Conservation (phyloP, 1,140 invertebrate species). For the Brachionus sp. region DNA sequence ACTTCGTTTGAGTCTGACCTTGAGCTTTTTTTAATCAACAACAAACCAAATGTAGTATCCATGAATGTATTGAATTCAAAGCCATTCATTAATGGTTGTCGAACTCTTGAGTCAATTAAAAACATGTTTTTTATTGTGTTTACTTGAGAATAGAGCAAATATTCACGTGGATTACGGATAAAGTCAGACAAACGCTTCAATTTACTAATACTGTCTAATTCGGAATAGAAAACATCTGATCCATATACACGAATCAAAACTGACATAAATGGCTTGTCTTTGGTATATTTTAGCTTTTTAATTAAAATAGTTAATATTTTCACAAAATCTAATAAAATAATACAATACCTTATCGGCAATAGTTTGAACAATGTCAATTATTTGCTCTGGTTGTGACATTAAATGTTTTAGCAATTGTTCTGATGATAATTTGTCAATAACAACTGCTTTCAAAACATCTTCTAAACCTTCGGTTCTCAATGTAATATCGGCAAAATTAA, state of each 20-base stretch:
- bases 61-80: conserved; percentile 43
- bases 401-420: not conserved
- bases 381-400: not conserved
- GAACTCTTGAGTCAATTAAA: conserved; percentile 40
- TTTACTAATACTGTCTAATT: not conserved
- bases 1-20: not conserved
- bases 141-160: conserved; percentile 22
- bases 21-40: conserved; percentile 33
- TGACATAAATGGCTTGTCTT: conserved; percentile 35
- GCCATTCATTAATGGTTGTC: conserved; percentile 38
- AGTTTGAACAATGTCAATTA: conserved; percentile 4
- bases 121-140: conserved; percentile 43
- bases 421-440: conserved; percentile 17
- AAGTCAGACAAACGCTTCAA: conserved; percentile 20
- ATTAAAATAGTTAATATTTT: not conserved
- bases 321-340: not conserved
- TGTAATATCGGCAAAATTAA: conserved; percentile 34
- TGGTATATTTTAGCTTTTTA: not conserved
- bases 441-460: conserved; percentile 20
- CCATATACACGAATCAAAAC: conserved; percentile 35
- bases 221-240: conserved; percentile 44
- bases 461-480: conserved; percentile 29
- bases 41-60: conserved; percentile 4
- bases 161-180: conserved; percentile 20
- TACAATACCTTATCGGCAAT: conserved; percentile 20